Evolutionary conservation across 1,140 invertebrate genomes (phyloP), one percentile per base, ranked within the genome.

Genomic region (Papilio helenus): DNA sequence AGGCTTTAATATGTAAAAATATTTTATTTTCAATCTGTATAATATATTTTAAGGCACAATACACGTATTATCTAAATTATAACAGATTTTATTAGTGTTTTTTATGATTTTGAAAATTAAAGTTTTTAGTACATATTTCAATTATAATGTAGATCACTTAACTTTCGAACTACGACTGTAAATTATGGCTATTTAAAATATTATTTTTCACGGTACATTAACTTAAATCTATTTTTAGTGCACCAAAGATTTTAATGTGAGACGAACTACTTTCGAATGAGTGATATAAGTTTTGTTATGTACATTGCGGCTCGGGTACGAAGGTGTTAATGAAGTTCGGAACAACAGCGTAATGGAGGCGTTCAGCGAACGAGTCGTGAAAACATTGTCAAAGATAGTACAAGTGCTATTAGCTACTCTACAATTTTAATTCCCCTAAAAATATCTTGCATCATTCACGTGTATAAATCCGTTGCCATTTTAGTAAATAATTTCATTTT

Each of bases 181-280:
- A 87, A 83, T 85, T 86, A 88, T 86, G 86, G 86, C 86, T 86
- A 84, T 88, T 65, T 42, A 46, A 76, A 77, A 77, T 77, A 65
- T 77, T 77, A 77, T 44, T 29, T 42, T 61, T 61, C 76, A 39
- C 23, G 55, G 29, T 65, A 58, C 29, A 65, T 65, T 74, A 23
- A 26, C 76, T 77, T 77, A 65, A 16, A 34, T 46, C 18, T 84
- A 78, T 77, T 77, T 26, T 74, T 65, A 42, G 58, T 77, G 76
- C 58, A 77, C 76, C 76, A 65, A 23, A 61, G n/a, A 72, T 72
- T 80, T 79, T 55, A 71, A 72, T 74, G 76, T 76, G 76, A 77
- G 34, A 58, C 74, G 23, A 51, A 26, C 18, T 61, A 61, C 1
- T 26, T 42, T 44, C 20, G 29, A 23, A 65, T n/a, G 18, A 14